Conservation (phyloP, 2,888 invertebrate species). For the Disparrhopalites patrizii region DNA sequence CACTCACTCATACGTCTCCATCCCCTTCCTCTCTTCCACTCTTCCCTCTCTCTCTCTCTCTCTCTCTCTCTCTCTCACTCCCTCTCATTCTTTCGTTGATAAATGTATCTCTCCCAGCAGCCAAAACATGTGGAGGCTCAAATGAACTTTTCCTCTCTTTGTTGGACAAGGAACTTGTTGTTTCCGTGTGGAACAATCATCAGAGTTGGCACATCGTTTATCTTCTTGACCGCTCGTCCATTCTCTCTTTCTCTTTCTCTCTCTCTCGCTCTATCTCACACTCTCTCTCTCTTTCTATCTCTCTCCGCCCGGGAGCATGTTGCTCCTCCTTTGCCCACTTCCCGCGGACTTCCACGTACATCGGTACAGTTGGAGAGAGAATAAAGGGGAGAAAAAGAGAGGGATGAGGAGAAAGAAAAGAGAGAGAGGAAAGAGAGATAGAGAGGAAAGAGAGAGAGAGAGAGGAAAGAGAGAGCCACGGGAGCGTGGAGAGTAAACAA, state of each 20-base stretch:
- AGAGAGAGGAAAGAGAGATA: too few relatives aligned
- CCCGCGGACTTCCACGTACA: too few relatives aligned
- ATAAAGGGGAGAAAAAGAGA: neutral
- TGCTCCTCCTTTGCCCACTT: neutral
- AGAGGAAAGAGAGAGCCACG: too few relatives aligned
- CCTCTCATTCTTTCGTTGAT: too few relatives aligned
- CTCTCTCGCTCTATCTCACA: neutral
- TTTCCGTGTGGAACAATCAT: constrained; percentile 26
- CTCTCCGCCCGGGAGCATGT: neutral
- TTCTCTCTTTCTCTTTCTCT: neutral
- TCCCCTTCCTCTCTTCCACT: too few relatives aligned
- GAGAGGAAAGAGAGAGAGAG: neutral
- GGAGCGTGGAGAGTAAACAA: too few relatives aligned
- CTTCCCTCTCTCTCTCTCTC: too few relatives aligned
- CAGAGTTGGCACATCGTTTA: constrained; percentile 32
- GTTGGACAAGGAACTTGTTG: constrained; percentile 21
- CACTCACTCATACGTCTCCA: too few relatives aligned
- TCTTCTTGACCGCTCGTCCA: constrained; percentile 23
- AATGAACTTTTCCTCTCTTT: constrained; percentile 15
- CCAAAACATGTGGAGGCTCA: too few relatives aligned
- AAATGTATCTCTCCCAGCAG: too few relatives aligned
- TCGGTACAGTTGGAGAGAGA: too few relatives aligned
- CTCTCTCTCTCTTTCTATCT: neutral
- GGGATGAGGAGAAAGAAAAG: neutral
- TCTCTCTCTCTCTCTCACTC: too few relatives aligned